Evolutionary conservation across 2,888 invertebrate species (phyloP), one percentile per base, ranked within the genome.

Genomic region (Rotaria sp.): DNA sequence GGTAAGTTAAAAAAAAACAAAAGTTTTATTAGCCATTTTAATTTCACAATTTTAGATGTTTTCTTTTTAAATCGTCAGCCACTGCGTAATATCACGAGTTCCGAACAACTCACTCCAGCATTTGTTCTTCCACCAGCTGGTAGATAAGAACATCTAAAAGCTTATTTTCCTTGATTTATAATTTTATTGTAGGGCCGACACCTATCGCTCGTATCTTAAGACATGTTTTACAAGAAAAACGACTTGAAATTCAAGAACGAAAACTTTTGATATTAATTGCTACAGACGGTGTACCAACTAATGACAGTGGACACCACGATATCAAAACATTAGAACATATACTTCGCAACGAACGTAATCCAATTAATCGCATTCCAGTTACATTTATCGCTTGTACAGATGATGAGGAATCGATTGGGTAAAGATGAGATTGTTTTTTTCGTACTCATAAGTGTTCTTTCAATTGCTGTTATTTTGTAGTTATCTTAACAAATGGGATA

Each of bases 401-500:
- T n/a, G n/a, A n/a, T n/a, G 75, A 86, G 41, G 55, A 85, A n/a
- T 84, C 67, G 5, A 84, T 86, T 50, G 74, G 84, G 55, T 55
- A 26, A 55, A 26, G 26, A 26, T n/a, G n/a, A n/a, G n/a, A 55
- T 55, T 4, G 13, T 21, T 4, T 52, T 52, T 52, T 52, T 55
- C 26, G 24, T 24, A 26, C 2, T 3, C 26, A 24, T 21, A 52
- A 52, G 15, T 52, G 24, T 26, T 7, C 45, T 7, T 55, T 24
- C 26, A 2, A 15, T 15, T 13, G n/a, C n/a, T n/a, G n/a, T n/a
- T n/a, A n/a, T n/a, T 15, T 7, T 55, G 26, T n/a, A n/a, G 84
- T 30, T 86, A 86, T 86, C 74, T 86, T 35, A 86, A 86, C 48
- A 75, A 86, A 45, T 86, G 86, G 86, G 86, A 86, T 84, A 67